Conservation (phyloP, 2,888 invertebrate genomes). For the Hydraecia micacea region DNA sequence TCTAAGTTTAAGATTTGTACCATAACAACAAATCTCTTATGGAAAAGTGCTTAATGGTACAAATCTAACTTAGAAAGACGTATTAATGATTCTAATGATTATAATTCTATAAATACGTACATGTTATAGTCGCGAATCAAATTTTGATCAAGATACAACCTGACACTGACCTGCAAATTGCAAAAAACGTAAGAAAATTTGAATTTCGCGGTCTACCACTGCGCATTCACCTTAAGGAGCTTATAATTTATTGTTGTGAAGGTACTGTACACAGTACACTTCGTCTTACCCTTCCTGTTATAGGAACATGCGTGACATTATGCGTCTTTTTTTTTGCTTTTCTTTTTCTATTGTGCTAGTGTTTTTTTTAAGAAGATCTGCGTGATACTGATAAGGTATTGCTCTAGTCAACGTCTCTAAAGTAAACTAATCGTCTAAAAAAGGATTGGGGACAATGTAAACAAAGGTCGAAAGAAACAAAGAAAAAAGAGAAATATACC, state of each 20-base stretch:
- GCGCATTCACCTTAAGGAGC: no score
- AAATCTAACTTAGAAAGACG: no score
- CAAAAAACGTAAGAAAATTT: no score
- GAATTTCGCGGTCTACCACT: no score
- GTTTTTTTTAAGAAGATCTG: background rate
- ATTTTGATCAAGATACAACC: no score
- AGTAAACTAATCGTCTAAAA: background rate
- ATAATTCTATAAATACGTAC: no score
- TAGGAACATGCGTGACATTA: background rate
- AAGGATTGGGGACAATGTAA: background rate
- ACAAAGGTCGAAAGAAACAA: background rate
- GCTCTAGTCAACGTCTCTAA: conserved; percentile 30
- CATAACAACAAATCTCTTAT: no score
- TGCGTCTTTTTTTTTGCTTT: background rate
- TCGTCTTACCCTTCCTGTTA: background rate
- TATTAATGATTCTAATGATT: no score
- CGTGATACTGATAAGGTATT: background rate
- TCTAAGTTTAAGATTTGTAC: no score
- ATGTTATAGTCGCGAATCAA: no score
- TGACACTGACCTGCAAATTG: no score
- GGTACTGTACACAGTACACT: background rate
- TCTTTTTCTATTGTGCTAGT: background rate
- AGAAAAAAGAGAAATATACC: background rate
- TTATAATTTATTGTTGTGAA: background rate
- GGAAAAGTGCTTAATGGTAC: no score